Evolutionary conservation across 2,113 vertebrate genomes (phyloP).

Genomic region (Steatornis caripensis): DNA sequence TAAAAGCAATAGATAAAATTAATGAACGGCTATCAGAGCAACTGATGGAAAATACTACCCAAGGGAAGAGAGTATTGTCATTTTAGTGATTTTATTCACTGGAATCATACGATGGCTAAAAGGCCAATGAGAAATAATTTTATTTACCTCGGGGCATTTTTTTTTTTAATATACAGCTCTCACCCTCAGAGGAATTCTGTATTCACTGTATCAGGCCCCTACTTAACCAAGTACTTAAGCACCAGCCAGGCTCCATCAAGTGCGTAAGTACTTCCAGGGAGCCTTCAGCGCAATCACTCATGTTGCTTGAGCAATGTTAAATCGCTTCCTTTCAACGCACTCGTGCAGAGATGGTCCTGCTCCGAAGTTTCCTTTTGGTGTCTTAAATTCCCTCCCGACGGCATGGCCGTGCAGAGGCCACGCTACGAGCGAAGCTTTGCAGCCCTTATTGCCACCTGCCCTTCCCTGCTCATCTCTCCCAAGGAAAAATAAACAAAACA

Average conservation of each 20-base stretch:
- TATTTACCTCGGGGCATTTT: background rate
- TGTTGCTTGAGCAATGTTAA: accelerated
- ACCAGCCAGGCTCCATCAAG: background rate
- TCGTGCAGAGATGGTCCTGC: background rate
- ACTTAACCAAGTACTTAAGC: background rate
- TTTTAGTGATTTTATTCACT: background rate
- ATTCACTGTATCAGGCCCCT: background rate
- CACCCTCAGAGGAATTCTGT: background rate
- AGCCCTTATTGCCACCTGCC: background rate
- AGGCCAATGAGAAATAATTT: background rate
- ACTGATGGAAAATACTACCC: background rate
- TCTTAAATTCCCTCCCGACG: background rate
- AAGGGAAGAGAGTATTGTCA: background rate
- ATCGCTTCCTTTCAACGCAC: accelerated
- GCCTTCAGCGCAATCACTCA: accelerated
- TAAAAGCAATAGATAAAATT: background rate
- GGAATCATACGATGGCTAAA: background rate
- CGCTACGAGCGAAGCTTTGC: accelerated
- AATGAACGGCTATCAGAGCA: background rate
- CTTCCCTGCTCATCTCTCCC: background rate
- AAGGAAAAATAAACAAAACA: too few species aligned
- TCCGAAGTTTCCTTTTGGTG: too few species aligned
- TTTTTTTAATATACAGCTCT: background rate
- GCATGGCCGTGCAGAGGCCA: too few species aligned
- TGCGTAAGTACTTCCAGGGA: accelerated